Evolutionary conservation across 2,888 invertebrate species (phyloP).

Genomic region (Sclerodermus sp.): DNA sequence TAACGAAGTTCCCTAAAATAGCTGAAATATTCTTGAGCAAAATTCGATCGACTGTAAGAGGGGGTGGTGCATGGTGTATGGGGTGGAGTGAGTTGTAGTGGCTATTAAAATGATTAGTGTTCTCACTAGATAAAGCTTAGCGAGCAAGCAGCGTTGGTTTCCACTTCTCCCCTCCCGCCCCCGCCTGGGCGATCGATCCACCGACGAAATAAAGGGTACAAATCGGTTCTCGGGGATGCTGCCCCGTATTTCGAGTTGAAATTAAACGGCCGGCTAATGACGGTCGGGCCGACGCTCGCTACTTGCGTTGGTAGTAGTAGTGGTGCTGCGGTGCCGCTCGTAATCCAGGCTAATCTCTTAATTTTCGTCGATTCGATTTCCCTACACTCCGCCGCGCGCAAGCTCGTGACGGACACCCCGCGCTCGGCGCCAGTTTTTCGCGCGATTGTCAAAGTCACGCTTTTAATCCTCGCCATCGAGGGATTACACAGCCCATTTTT

Average conservation of each 20-base stretch:
- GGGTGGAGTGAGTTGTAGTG: neutral
- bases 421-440: too few species aligned
- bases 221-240: slow-evolving; percentile 15
- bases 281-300: slow-evolving; percentile 6
- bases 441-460: too few species aligned
- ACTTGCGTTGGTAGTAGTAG: neutral
- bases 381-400: slow-evolving; percentile 5
- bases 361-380: slow-evolving; percentile 43
- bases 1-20: too few species aligned
- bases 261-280: slow-evolving; percentile 25
- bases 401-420: too few species aligned
- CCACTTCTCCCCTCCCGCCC: too few species aligned
- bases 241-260: slow-evolving; percentile 26
- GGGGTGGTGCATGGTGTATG: too few species aligned
- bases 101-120: slow-evolving; percentile 23
- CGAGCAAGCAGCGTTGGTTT: neutral
- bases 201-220: slow-evolving; percentile 20
- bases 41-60: too few species aligned
- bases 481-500: too few species aligned
- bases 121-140: slow-evolving; percentile 21
- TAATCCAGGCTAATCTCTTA: slow-evolving; percentile 48
- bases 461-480: too few species aligned
- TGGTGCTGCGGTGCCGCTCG: slow-evolving; percentile 20
- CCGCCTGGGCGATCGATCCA: slow-evolving; percentile 17
- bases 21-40: too few species aligned